Evolutionary conservation across 2,797 vertebrate genomes (phyloP), one percentile per base, ranked within the genome.

Genomic region (Malacoctenus gilli): DNA sequence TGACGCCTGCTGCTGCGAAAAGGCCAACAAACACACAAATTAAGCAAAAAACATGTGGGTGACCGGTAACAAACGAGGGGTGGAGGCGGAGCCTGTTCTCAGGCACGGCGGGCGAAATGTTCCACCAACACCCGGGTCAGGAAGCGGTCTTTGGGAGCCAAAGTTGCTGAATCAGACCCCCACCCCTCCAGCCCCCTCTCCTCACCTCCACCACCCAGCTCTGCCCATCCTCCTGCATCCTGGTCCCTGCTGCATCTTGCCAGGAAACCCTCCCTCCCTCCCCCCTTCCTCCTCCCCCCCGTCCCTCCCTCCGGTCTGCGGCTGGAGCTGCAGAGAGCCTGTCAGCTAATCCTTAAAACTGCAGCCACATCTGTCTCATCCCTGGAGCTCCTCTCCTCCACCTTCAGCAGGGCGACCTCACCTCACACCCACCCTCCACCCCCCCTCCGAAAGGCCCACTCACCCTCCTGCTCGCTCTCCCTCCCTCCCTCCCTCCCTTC

Each of bases 81-180:
- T n/a, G n/a, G n/a, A n/a, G n/a, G n/a, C n/a, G n/a, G n/a, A n/a
- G n/a, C n/a, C n/a, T n/a, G n/a, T n/a, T n/a, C n/a, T n/a, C n/a
- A n/a, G n/a, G n/a, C n/a, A n/a, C n/a, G n/a, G n/a, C n/a, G n/a
- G n/a, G n/a, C n/a, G n/a, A n/a, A n/a, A n/a, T 23, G 7, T 19
- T 55, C 10, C 67, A 64, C 70, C 44, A 73, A 68, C 73, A 64
- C 64, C 50, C 57, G 62, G 60, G 73, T 80, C 80, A 88, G 82
- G 80, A 90, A 87, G 83, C 66, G 64, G 78, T 52, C 70, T 79
- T 50, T 57, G 61, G 62, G 65, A 64, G 11, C 48, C 22, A 1
- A 28, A 75, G 53, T 55, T 89, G 89, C 87, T 90, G 84, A 91
- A 77, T 90, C 89, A 87, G 87, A 83, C 60, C 56, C 63, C 68